Conservation (phyloP, 2,113 vertebrate genomes). For the Dermatemys mawii region DNA sequence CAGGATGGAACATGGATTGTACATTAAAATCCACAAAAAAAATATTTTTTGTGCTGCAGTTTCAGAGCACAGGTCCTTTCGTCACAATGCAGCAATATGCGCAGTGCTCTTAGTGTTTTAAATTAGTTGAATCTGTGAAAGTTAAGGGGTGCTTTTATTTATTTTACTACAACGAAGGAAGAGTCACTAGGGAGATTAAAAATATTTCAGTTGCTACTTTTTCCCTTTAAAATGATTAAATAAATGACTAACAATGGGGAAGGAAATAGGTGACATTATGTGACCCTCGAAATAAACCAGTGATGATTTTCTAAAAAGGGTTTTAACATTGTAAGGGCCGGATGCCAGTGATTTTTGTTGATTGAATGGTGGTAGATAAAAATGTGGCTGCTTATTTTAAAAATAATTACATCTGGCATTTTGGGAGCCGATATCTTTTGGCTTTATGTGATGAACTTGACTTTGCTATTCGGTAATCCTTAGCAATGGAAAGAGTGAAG, state of each 20-base stretch:
- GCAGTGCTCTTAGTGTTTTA: slow-evolving; percentile 15
- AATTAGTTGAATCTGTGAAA: slow-evolving; percentile 14
- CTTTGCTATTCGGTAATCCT: not conserved
- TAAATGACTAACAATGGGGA: no score
- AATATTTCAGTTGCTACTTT: slow-evolving; percentile 16
- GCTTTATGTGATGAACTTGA: slow-evolving; percentile 35
- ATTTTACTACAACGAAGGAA: slow-evolving; percentile 22
- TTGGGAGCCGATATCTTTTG: slow-evolving; percentile 38
- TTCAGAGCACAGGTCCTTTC: not conserved
- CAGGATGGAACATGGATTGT: not conserved
- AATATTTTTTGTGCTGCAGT: not conserved
- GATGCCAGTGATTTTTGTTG: not conserved
- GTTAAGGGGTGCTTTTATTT: not conserved
- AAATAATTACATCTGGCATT: slow-evolving; percentile 16
- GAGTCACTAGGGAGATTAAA: not conserved
- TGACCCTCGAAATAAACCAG: no score
- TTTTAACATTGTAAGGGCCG: not conserved
- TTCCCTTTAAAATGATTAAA: not conserved
- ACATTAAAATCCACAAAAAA: not conserved
- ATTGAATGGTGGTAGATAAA: slow-evolving; percentile 27
- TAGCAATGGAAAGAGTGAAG: slow-evolving; percentile 19
- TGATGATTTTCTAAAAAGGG: no score
- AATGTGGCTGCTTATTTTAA: slow-evolving; percentile 1
- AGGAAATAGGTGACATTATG: no score
- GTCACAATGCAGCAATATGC: not conserved